These are phyloP conservation scores for Toxotes chatareus DNA, from an alignment of 2,113 vertebrate species.

Conservation along the genomic window DNA sequence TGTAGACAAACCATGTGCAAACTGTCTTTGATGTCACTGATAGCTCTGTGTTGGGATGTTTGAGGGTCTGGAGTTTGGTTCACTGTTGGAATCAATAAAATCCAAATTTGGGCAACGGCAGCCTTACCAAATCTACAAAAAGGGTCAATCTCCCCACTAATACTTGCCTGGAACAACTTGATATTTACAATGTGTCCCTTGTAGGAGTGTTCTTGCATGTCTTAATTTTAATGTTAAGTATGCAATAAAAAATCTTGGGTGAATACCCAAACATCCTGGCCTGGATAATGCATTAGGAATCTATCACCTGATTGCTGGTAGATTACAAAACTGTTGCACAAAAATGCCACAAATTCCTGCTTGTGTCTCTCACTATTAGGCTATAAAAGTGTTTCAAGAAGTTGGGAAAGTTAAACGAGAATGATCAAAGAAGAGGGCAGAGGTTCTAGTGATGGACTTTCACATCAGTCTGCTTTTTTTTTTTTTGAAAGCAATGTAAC, in stretches of 20 bases:
- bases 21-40: neutral
- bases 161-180: neutral
- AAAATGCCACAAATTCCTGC: neutral
- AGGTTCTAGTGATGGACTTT: neutral
- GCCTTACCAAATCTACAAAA: too few relatives aligned
- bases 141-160: too few relatives aligned
- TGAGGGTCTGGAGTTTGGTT: neutral
- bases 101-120: neutral
- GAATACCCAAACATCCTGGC: neutral
- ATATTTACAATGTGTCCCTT: slow-evolving; percentile 10
- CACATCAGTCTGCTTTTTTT: slow-evolving; percentile 25
- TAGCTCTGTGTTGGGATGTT: neutral
- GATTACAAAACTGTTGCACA: neutral
- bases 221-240: slow-evolving; percentile 1
- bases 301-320: neutral
- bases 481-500: slow-evolving; percentile 6
- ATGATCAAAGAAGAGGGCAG: neutral
- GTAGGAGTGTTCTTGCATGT: neutral
- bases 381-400: neutral
- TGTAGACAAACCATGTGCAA: neutral
- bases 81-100: neutral
- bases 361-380: neutral
- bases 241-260: neutral
- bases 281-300: neutral
- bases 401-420: neutral